A percentile compares a stretch with the other conserved stretches of the same genome.
Evolutionary conservation across 1,140 invertebrate genomes (phyloP).

Genomic region (Apis dorsata): DNA sequence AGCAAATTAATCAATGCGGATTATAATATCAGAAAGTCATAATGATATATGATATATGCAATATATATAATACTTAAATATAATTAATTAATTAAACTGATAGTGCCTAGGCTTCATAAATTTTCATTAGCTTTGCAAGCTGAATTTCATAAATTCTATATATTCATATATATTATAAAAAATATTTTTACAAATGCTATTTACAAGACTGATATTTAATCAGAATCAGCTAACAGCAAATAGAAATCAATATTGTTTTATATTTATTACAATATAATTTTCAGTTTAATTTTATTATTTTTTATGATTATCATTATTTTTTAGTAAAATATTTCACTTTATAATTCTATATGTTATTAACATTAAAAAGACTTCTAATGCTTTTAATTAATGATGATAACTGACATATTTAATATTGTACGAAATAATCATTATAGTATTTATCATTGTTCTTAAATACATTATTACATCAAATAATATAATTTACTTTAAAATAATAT

Average conservation of each 20-base stretch:
- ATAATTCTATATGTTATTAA: neutral
- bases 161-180: neutral
- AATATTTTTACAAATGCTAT: constrained; percentile 45
- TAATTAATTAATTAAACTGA: constrained; percentile 15
- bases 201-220: constrained; percentile 57
- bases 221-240: neutral
- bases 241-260: constrained; percentile 1
- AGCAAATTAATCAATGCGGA: constrained; percentile 71
- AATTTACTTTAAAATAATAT: neutral
- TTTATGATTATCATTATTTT: neutral
- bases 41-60: neutral
- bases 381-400: neutral
- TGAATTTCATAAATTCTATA: constrained; percentile 33
- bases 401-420: neutral
- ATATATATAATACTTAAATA: constrained; percentile 1
- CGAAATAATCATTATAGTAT: neutral
- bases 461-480: neutral
- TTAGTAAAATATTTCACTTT: neutral
- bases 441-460: neutral
- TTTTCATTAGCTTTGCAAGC: constrained; percentile 29
- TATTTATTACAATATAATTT: constrained; percentile 12
- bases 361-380: neutral
- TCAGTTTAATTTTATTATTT: neutral
- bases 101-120: constrained; percentile 19
- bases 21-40: constrained; percentile 48